Evolutionary conservation across 2,113 vertebrate species (phyloP).

Genomic region (Tursiops truncatus): DNA sequence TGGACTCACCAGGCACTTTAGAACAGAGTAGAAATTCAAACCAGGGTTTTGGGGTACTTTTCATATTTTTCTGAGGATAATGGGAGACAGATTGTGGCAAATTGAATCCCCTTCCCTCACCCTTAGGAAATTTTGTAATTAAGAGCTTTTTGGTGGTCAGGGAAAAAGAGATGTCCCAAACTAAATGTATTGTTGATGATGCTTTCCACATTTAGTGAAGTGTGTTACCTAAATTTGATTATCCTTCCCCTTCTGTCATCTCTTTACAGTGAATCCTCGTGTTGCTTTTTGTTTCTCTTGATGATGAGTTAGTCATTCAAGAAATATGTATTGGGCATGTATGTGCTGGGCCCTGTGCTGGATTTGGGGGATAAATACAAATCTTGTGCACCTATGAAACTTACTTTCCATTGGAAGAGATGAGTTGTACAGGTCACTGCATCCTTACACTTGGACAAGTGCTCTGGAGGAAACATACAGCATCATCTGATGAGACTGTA

Average conservation of each 20-base stretch:
- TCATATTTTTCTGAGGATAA: neutral
- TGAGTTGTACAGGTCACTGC: neutral
- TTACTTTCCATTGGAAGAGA: neutral
- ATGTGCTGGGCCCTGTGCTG: neutral
- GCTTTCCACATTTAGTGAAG: neutral
- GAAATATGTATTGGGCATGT: neutral
- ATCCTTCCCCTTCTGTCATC: neutral
- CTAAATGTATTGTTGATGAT: neutral
- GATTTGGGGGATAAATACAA: neutral
- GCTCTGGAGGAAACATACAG: rapidly evolving
- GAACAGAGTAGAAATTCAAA: conserved; percentile 29
- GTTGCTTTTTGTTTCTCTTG: neutral
- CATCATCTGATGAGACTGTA: no score
- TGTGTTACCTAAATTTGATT: neutral
- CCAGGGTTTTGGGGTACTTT: neutral
- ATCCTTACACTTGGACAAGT: neutral
- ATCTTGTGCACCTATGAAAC: neutral
- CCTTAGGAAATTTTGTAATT: neutral
- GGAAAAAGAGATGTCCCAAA: neutral
- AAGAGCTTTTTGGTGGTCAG: neutral
- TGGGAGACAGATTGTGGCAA: neutral
- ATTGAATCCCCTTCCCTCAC: neutral
- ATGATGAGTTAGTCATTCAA: neutral
- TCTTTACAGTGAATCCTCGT: neutral
- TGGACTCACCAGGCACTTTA: neutral